phyloP scores from a whole-genome alignment of 2,888 invertebrate genomes.

The Endomychus coccineus region DNA sequence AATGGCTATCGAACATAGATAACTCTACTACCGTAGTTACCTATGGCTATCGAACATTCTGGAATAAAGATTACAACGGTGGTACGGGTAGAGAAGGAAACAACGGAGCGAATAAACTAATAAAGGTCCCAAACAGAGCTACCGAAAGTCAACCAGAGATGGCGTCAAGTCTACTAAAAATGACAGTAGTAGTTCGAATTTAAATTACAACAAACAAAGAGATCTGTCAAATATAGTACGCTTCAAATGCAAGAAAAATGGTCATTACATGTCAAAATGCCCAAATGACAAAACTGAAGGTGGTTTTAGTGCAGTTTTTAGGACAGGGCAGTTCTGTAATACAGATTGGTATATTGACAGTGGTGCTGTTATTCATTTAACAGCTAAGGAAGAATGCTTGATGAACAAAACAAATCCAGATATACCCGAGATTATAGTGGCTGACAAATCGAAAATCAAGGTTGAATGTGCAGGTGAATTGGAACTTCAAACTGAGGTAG shows the following conservation, averaged over 20 bases:
- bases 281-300: not conserved
- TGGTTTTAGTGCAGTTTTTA: constrained; percentile 22
- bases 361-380: constrained; percentile 28
- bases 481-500: constrained; percentile 16
- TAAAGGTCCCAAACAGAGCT: too few relatives aligned
- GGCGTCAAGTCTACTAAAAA: too few relatives aligned
- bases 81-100: too few relatives aligned
- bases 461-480: constrained; percentile 22
- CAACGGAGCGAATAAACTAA: too few relatives aligned
- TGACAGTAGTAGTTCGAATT: too few relatives aligned
- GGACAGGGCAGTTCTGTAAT: constrained; percentile 21
- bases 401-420: constrained; percentile 8
- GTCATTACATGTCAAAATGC: constrained; percentile 11
- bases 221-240: constrained; percentile 1
- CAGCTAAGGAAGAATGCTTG: constrained; percentile 20
- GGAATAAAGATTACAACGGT: too few relatives aligned
- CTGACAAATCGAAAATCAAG: constrained; percentile 20
- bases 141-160: too few relatives aligned
- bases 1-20: constrained; percentile 28
- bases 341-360: constrained; percentile 29
- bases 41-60: too few relatives aligned
- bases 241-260: constrained; percentile 7
- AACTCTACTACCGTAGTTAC: too few relatives aligned
- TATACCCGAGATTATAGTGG: constrained; percentile 20
- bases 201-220: constrained; percentile 1